phyloP scores from a whole-genome alignment of 2,888 invertebrate species.

The Sinotaia quadrata region DNA sequence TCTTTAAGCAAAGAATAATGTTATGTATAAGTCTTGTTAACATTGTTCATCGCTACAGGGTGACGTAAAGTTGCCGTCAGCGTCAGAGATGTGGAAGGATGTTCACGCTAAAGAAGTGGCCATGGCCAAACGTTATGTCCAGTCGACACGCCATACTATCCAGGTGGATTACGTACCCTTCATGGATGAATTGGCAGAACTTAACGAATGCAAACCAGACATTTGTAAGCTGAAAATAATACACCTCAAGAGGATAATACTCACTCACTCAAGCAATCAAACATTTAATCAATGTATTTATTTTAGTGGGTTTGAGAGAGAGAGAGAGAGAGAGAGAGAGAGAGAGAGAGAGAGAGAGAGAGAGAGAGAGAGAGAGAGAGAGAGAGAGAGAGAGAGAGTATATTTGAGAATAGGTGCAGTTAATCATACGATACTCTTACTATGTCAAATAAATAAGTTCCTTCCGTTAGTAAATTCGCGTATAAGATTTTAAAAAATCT shows the following conservation, averaged over 20 bases:
- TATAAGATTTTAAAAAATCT: no score
- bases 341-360: not conserved
- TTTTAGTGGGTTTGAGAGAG: not conserved
- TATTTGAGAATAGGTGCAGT: not conserved
- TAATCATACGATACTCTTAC: no score
- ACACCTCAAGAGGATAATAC: not conserved
- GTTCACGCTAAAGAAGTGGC: slow-evolving; percentile 54
- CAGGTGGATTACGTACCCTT: slow-evolving; percentile 69
- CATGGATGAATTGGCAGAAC: slow-evolving; percentile 73
- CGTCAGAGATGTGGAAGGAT: slow-evolving; percentile 67
- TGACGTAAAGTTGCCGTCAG: slow-evolving; percentile 60
- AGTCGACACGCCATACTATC: slow-evolving; percentile 69
- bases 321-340: not conserved
- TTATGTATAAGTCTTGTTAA: no score
- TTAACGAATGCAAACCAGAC: slow-evolving; percentile 71
- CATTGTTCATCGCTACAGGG: slow-evolving; percentile 47
- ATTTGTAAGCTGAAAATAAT: slow-evolving; percentile 47
- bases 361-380: not conserved
- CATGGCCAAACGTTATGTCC: slow-evolving; percentile 57
- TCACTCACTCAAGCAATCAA: no score
- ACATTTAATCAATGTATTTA: no score
- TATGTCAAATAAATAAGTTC: no score
- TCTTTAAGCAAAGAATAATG: no score
- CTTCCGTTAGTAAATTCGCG: no score
- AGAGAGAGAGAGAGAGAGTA: not conserved